phyloP scores from a whole-genome alignment of 1,140 invertebrate species.

The Ostrea edulis region DNA sequence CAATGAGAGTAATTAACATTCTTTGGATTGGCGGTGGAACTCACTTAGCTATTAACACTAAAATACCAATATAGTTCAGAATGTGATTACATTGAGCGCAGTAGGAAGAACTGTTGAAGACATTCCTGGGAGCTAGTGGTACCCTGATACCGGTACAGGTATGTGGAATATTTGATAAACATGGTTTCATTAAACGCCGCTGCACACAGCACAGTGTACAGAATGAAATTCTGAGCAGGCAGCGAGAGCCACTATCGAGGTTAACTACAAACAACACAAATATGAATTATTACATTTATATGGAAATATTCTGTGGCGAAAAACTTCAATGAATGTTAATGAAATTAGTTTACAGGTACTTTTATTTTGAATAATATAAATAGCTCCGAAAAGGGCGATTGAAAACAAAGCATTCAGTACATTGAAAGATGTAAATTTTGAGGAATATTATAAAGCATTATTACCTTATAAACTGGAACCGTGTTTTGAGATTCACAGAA shows the following conservation, averaged over 20 bases:
- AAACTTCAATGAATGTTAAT: constrained; percentile 25
- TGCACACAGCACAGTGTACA: background rate
- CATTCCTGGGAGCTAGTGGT: background rate
- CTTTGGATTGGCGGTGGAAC: too few relatives aligned
- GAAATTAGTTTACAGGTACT: constrained; percentile 35
- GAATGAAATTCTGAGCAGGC: constrained; percentile 2
- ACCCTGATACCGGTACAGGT: background rate
- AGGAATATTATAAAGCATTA: too few relatives aligned
- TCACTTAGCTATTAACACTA: background rate
- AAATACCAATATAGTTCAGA: background rate
- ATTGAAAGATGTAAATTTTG: background rate
- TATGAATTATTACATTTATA: background rate
- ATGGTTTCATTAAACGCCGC: background rate
- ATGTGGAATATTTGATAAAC: constrained; percentile 18
- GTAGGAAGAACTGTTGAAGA: background rate
- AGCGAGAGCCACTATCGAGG: background rate
- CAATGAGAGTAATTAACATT: too few relatives aligned
- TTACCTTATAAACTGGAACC: too few relatives aligned
- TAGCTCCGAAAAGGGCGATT: background rate
- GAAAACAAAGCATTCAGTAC: background rate
- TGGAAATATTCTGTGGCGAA: background rate
- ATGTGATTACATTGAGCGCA: background rate
- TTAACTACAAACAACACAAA: background rate
- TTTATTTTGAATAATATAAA: background rate
- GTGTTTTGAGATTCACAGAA: too few relatives aligned